These are phyloP conservation scores for Sternotherus odoratus DNA, from an alignment of 2,797 vertebrate genomes.

Conservation along the genomic window DNA sequence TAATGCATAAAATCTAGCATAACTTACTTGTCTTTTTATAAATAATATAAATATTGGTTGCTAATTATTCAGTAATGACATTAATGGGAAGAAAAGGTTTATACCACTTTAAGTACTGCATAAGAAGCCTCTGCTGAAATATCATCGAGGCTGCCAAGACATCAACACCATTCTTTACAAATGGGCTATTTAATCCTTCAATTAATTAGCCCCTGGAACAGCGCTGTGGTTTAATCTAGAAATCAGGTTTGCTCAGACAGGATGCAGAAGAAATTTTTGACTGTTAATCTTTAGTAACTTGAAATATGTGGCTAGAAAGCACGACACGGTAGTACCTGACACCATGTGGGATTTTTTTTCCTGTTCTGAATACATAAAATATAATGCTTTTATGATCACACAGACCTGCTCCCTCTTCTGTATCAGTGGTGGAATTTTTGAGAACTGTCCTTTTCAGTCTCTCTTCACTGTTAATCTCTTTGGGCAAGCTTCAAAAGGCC, in stretches of 20 bases:
- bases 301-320: neutral
- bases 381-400: rapidly evolving
- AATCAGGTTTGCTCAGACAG: neutral
- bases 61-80: conserved; percentile 6
- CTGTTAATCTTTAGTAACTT: neutral
- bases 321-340: neutral
- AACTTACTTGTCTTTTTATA: conserved; percentile 28
- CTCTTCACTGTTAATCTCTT: neutral
- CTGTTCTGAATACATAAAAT: neutral
- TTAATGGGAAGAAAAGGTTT: neutral
- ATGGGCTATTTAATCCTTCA: neutral
- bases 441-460: neutral
- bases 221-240: conserved; percentile 7
- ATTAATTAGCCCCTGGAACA: conserved; percentile 28
- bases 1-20: neutral
- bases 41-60: conserved; percentile 6
- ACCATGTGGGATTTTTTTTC: neutral
- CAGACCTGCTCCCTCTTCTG: neutral
- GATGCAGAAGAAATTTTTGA: neutral
- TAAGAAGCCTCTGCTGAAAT: neutral
- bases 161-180: neutral
- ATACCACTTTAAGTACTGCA: neutral
- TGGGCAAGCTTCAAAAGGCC: neutral
- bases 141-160: neutral
- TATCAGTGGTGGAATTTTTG: neutral